Evolutionary conservation across 2,888 invertebrate genomes (phyloP), one percentile per base, ranked within the genome.

Genomic region (Oscheius sp.): DNA sequence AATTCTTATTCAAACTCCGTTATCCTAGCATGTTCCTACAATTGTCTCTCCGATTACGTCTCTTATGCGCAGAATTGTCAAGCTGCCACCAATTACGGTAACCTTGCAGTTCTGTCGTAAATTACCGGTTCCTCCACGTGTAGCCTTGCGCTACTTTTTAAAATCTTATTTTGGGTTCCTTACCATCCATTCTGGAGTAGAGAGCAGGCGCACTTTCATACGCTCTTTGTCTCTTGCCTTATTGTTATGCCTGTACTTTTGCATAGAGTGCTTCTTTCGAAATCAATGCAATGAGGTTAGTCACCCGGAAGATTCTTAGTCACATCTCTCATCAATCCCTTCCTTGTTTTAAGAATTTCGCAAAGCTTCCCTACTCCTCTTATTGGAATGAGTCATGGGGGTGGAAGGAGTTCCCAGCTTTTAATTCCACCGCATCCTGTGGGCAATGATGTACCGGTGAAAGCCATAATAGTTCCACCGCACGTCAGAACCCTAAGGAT

Each of bases 41-140:
- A 23, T 20, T 10, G 12, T 58, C 8, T 23, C 0, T 37, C 17
- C n/a, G 10, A n/a, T 58, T 4, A n/a, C 34, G 39, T 42, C 34
- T 33, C 23, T 3, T 5, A 25, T 25, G 3, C 25, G 20, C 3
- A 17, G 17, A 17, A 5, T 48, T 52, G 15, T 27, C 29, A n/a
- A 27, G 52, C 29, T 27, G n/a, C 52, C 25, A n/a, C 29, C 52
- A 10, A 15, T 4, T 27, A 52, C 52, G 2, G 52, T 29, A 25
- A 27, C 27, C 52, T 52, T 15, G 52, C 12, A 23, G 52, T 29
- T 27, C 27, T 17, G 48, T 17, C 48, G 3, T 20, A 29, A 52
- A 52, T 55, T 55, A 55, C 55, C 55, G 55, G 55, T 55, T 55
- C 34, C 34, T 55, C 55, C 55, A 55, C 55, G 55, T 55, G 55